A percentile compares a stretch with the other conserved stretches of the same genome.
phyloP scores from a whole-genome alignment of 2,113 vertebrate species.

The Gobio gobio region DNA sequence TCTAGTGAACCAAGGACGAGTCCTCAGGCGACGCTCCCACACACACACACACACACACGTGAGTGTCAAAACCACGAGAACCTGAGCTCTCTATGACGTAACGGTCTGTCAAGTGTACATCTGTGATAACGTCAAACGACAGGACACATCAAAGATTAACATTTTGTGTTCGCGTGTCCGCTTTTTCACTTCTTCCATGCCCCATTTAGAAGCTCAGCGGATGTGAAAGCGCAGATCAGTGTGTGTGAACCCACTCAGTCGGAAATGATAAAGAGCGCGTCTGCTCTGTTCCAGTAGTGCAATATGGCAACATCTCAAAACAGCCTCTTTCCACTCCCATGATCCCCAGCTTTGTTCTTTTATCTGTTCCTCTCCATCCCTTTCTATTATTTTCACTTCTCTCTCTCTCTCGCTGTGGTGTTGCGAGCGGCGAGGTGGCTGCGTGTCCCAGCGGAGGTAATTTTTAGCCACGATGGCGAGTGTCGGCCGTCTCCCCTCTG shows the following conservation, averaged over 20 bases:
- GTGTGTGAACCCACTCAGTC: constrained; percentile 28
- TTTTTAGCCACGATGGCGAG: constrained; percentile 45
- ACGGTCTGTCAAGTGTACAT: constrained; percentile 3
- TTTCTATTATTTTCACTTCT: constrained; percentile 19
- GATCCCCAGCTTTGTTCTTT: constrained; percentile 25
- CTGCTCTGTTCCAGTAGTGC: constrained; percentile 25
- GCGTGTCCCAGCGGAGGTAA: constrained; percentile 30
- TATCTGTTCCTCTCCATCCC: not conserved
- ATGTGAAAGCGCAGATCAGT: constrained; percentile 29
- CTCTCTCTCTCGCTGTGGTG: constrained; percentile 3
- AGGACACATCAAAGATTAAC: constrained; percentile 1
- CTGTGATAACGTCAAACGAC: not conserved
- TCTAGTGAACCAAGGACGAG: constrained; percentile 38
- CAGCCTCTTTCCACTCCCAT: constrained; percentile 24
- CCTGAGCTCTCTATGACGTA: not conserved
- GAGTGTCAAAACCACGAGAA: not conserved
- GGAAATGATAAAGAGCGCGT: constrained; percentile 38
- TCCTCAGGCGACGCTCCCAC: constrained; percentile 12
- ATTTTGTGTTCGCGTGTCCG: not conserved
- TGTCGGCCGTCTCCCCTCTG: constrained; percentile 22
- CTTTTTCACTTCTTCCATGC: constrained; percentile 12
- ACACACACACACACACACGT: constrained; percentile 37
- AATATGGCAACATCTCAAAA: constrained; percentile 43
- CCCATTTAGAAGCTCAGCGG: constrained; percentile 25
- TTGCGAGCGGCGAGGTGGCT: not conserved